Percentiles rank a stretch among this genome's conserved stretches.
Conservation (phyloP, 2,113 vertebrate species). For the Phaethornis superciliosus region DNA sequence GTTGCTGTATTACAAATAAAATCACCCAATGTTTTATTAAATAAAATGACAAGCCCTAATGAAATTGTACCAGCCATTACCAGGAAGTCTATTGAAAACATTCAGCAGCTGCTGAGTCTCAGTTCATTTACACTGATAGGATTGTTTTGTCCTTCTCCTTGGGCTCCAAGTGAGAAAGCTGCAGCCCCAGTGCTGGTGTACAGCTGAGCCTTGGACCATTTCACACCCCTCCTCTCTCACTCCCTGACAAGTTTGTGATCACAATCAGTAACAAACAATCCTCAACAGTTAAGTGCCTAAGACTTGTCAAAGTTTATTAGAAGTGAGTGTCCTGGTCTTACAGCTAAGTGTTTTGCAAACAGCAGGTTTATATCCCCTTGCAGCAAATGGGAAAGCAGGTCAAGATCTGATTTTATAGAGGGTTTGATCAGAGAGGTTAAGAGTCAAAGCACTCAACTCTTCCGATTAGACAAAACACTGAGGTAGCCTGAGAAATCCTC, state of each 20-base stretch:
- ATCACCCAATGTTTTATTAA: constrained; percentile 51
- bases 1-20: constrained; percentile 52
- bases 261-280: neutral
- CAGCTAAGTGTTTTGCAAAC: neutral
- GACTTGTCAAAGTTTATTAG: neutral
- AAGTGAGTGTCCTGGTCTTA: neutral
- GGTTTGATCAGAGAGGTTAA: neutral
- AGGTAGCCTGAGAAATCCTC: neutral
- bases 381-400: neutral
- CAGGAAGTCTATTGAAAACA: constrained; percentile 54
- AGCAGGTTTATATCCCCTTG: neutral
- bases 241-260: neutral
- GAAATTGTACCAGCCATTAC: constrained; percentile 61
- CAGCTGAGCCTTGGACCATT: neutral
- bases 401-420: neutral
- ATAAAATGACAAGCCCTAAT: constrained; percentile 25
- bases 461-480: neutral
- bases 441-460: neutral
- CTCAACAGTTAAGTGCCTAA: neutral
- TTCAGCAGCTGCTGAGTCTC: constrained; percentile 29
- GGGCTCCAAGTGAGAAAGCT: neutral
- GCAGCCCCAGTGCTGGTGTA: neutral
- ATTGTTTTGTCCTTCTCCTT: neutral
- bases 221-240: neutral
- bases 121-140: constrained; percentile 8